These are phyloP conservation scores for Drosophila pseudoobscura DNA, from an alignment of 1,140 invertebrate species.

Conservation along the genomic window DNA sequence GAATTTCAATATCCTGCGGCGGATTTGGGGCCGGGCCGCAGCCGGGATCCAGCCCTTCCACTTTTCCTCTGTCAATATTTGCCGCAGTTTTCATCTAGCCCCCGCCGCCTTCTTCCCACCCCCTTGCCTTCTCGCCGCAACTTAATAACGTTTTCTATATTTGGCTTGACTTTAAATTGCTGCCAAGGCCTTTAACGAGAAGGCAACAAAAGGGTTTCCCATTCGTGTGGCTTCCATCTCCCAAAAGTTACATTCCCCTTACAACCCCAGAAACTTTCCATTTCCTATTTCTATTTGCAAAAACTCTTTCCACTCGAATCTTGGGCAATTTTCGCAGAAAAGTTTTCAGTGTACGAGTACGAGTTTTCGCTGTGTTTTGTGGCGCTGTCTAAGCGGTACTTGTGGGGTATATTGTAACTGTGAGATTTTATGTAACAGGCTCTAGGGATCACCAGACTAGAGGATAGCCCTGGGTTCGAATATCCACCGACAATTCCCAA, in stretches of 20 bases:
- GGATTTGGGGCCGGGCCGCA: background rate
- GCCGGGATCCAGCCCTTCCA: conserved; percentile 3
- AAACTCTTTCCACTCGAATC: conserved; percentile 36
- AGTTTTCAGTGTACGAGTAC: conserved; percentile 70
- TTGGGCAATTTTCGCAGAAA: conserved; percentile 65
- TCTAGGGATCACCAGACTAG: too few species aligned
- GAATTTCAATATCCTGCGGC: conserved; percentile 79
- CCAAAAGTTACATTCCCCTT: conserved; percentile 14
- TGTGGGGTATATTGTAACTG: background rate
- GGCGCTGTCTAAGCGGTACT: conserved; percentile 18
- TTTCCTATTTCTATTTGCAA: conserved; percentile 52
- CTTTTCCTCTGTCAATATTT: conserved; percentile 50
- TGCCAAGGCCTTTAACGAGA: conserved; percentile 22
- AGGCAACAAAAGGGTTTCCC: conserved; percentile 37
- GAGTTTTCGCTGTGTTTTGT: conserved; percentile 48
- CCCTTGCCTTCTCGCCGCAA: background rate
- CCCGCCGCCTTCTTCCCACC: background rate
- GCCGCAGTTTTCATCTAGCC: conserved; percentile 9
- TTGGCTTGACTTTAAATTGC: conserved; percentile 57
- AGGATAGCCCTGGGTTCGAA: too few species aligned
- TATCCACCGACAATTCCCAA: too few species aligned
- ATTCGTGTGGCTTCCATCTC: conserved; percentile 2
- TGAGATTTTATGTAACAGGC: too few species aligned
- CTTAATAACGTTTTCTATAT: conserved; percentile 55
- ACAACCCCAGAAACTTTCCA: conserved; percentile 25